Base-by-base conservation (phyloP, 2,113 vertebrate genomes). In the Capra hircus region DNA sequence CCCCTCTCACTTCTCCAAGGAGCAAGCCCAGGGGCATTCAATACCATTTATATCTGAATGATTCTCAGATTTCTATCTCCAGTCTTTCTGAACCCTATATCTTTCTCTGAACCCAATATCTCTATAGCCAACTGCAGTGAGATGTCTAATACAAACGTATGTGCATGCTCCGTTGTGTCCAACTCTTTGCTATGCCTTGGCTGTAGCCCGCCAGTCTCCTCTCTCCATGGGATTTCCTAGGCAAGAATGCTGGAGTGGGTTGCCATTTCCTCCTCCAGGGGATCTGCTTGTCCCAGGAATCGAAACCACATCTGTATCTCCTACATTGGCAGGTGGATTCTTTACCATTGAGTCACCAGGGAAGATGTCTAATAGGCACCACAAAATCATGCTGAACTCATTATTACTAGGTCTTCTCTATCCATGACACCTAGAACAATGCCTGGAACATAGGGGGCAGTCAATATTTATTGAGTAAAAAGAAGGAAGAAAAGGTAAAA, bases 11-110 rank as follows among this genome's bases (percentile, higher is more conserved):
- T 89, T 30, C 19, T 13, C 27, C 3, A 74, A 25, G 40, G n/a
- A 91, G 50, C 12, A 67, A 88, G 15, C 60, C 7, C 74, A 74
- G 43, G n/a, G 33, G 53, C 62, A 96, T 91, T 77, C 89, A 87
- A 62, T 92, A 55, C 60, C 21, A 83, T 80, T 77, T 88, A 55
- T 84, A 55, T 64, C 40, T 23, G 86, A 43, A 43, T 91, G 40
- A 85, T 30, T 94, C 45, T 95, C 74, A 62, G 3, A 71, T 43
- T 57, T 81, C 80, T 25, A 67, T 52, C n/a, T 23, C n/a, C 17
- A 94, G n/a, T 25, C 33, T 91, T 59, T 50, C 71, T 91, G 50
- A 82, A 94, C 52, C n/a, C 5, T 40, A 1, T 71, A 71, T 71
- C 19, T 71, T 71, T 36, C n/a, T 71, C 67, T 23, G n/a, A 36